Base-by-base conservation (phyloP, 2,797 vertebrate genomes). In the Halcyon chelicuti region DNA sequence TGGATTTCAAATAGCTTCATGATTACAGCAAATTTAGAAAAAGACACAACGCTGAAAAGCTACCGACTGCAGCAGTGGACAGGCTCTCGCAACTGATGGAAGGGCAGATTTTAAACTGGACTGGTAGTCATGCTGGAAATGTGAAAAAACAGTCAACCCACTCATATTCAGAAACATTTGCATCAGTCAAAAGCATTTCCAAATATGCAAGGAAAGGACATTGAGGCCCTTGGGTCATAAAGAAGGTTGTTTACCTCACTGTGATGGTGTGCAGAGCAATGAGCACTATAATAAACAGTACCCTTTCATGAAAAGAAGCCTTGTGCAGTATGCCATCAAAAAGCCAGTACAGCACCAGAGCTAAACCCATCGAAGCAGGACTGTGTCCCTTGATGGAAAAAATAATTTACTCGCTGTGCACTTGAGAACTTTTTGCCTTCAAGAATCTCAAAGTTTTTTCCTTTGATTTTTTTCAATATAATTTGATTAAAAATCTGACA, bases 151-250 rank as follows among this genome's bases (percentile, higher is more conserved):
- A 46, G 35, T 49, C 23, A 76, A 35, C 29, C 2, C 31, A 9
- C 0, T 0, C 12, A 2, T 4, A 15, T 4, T 29, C 42, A 46
- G 37, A 52, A 57, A 57, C 3, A 22, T 21, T 52, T 44, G 2
- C 37, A 72, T 31, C 42, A 47, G 16, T 33, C n/a, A 58, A 60
- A 80, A 86, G 3, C 9, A 16, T 31, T 85, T 79, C 65, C 3
- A 11, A 52, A 20, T 23, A 62, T 9, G 3, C 20, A 70, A 55
- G 14, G 10, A 74, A 79, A 74, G 33, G 28, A 77, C 12, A 51
- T 46, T 35, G 51, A 29, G 21, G 9, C 6, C 8, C 7, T 46
- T 17, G 16, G 16, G 65, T 85, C 7, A 33, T 23, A 62, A 49
- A 31, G 21, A 65, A 62, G 7, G 21, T 57, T n/a, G 4, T 85